These are phyloP conservation scores for Muscicapa adusta DNA, from an alignment of 2,113 vertebrate species.

Conservation along the genomic window DNA sequence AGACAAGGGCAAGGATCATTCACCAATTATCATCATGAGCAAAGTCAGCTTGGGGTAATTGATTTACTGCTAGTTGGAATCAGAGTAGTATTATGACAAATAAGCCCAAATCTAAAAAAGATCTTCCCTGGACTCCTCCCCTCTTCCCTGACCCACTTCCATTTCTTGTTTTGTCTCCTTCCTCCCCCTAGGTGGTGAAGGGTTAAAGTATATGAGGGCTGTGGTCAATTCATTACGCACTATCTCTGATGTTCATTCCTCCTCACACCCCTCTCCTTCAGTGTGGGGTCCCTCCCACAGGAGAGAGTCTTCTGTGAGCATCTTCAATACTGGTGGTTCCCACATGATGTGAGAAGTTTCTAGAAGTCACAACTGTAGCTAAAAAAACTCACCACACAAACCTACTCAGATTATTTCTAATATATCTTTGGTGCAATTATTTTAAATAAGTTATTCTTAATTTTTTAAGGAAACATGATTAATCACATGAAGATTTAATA, in stretches of 20 bases:
- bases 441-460: neutral
- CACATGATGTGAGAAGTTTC: neutral
- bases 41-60: neutral
- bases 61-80: neutral
- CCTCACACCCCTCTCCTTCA: neutral
- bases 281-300: accelerated
- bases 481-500: neutral
- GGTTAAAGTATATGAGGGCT: accelerated
- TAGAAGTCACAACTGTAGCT: neutral
- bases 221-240: accelerated
- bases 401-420: neutral
- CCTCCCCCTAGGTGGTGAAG: accelerated
- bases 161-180: neutral
- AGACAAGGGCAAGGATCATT: neutral
- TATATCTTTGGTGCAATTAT: neutral
- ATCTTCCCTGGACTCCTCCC: accelerated
- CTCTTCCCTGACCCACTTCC: neutral
- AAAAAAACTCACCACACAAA: neutral
- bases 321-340: accelerated
- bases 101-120: neutral
- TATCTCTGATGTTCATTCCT: neutral
- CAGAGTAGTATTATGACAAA: neutral
- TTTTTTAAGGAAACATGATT: neutral
- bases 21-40: accelerated
- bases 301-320: accelerated